Evolutionary conservation across 2,888 invertebrate genomes (phyloP).

Genomic region (Biston betularia): DNA sequence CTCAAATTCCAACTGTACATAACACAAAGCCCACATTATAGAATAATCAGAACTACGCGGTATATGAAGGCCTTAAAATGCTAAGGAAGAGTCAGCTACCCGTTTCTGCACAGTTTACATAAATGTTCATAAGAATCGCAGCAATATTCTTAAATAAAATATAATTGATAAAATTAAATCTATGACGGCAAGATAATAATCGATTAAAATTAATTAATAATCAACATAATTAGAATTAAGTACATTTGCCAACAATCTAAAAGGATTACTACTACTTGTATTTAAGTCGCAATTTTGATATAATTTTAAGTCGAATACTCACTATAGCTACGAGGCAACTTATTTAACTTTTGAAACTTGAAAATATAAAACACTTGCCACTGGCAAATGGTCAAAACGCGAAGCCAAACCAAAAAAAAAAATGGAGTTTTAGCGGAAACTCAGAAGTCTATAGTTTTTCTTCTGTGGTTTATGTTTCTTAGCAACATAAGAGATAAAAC

Average conservation of each 20-base stretch:
- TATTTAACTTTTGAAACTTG: too few relatives aligned
- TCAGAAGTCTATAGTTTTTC: too few relatives aligned
- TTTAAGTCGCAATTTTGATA: neutral
- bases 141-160: conserved; percentile 56
- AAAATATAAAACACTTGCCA: too few relatives aligned
- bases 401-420: too few relatives aligned
- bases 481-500: too few relatives aligned
- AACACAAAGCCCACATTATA: neutral
- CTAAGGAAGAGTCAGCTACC: conserved; percentile 61
- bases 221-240: conserved; percentile 64
- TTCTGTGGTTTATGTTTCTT: too few relatives aligned
- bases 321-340: too few relatives aligned
- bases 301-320: neutral
- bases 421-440: too few relatives aligned
- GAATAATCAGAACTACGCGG: neutral
- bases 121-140: conserved; percentile 45
- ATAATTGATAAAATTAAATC: conserved; percentile 44
- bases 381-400: too few relatives aligned
- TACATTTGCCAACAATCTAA: conserved; percentile 59
- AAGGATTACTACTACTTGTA: conserved; percentile 1
- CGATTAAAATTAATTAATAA: conserved; percentile 56
- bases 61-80: conserved; percentile 4
- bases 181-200: conserved; percentile 55
- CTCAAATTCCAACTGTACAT: neutral
- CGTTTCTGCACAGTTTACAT: conserved; percentile 53